These are phyloP conservation scores for Pluvianellus socialis DNA, from an alignment of 2,113 vertebrate species.

Conservation along the genomic window DNA sequence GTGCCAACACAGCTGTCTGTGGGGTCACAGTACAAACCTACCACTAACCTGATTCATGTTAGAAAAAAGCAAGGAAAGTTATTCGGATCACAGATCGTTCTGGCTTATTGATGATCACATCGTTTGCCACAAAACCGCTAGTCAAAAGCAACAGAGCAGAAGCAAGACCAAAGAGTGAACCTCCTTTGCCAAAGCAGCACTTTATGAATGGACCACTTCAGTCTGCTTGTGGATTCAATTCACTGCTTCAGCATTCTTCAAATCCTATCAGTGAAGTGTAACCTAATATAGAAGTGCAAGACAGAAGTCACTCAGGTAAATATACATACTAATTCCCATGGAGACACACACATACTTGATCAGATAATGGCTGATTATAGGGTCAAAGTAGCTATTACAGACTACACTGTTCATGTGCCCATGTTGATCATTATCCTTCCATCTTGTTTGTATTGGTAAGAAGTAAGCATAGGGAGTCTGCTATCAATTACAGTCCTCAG, in stretches of 20 bases:
- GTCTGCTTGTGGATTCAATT: neutral
- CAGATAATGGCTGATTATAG: neutral
- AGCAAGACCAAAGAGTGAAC: neutral
- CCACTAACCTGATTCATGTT: neutral
- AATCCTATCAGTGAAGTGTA: neutral
- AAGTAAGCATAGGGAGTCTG: neutral
- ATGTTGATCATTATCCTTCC: conserved; percentile 1
- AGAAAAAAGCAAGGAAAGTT: neutral
- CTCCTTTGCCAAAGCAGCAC: neutral
- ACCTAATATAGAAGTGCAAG: neutral
- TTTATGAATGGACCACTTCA: neutral
- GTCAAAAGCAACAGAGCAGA: neutral
- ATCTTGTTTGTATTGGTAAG: neutral
- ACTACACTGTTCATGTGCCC: neutral
- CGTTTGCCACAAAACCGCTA: neutral
- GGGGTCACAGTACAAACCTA: neutral
- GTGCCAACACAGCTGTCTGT: neutral
- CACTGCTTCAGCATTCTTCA: neutral
- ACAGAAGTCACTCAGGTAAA: neutral
- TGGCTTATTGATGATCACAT: neutral
- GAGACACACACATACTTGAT: neutral
- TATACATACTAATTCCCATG: neutral
- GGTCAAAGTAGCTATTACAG: conserved; percentile 15
- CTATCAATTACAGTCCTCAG: neutral
- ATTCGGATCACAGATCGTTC: neutral